A percentile compares a stretch with the other conserved stretches of the same genome.
These are phyloP conservation scores for Otocyon megalotis DNA, from an alignment of 2,113 vertebrate species.

Conservation along the genomic window DNA sequence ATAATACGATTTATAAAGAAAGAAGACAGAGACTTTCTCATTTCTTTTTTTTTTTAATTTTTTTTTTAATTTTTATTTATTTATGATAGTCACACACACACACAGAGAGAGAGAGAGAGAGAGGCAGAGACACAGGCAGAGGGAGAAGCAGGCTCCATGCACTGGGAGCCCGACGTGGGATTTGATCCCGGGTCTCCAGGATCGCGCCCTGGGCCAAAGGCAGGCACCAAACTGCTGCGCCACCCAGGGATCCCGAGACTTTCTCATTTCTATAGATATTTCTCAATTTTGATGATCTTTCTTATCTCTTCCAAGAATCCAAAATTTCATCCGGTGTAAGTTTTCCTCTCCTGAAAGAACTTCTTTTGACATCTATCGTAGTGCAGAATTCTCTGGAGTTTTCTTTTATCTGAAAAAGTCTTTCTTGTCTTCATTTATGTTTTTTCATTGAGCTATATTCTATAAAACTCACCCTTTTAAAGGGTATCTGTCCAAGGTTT, in stretches of 20 bases:
- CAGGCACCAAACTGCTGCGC: too few species aligned
- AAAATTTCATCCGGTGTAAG: not conserved
- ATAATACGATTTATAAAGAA: not conserved
- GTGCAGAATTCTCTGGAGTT: not conserved
- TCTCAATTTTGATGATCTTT: not conserved
- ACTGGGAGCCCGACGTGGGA: too few species aligned
- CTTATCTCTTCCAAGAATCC: not conserved
- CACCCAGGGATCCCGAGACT: too few species aligned
- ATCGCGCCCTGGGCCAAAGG: too few species aligned
- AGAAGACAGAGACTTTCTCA: not conserved
- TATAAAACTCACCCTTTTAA: not conserved
- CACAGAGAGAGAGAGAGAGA: too few species aligned
- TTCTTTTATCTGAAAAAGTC: not conserved
- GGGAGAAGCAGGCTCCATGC: too few species aligned
- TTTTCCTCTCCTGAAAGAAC: not conserved
- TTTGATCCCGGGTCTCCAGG: too few species aligned
- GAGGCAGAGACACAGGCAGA: too few species aligned
- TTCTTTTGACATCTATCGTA: not conserved
- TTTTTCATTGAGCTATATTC: not conserved
- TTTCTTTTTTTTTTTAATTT: too few species aligned
- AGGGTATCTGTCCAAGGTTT: not conserved
- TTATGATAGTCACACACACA: too few species aligned
- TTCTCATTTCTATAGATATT: not conserved
- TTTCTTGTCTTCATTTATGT: not conserved
- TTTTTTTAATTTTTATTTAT: too few species aligned